Base-by-base conservation (phyloP, 2,888 invertebrate genomes). In the Apamea anceps region DNA sequence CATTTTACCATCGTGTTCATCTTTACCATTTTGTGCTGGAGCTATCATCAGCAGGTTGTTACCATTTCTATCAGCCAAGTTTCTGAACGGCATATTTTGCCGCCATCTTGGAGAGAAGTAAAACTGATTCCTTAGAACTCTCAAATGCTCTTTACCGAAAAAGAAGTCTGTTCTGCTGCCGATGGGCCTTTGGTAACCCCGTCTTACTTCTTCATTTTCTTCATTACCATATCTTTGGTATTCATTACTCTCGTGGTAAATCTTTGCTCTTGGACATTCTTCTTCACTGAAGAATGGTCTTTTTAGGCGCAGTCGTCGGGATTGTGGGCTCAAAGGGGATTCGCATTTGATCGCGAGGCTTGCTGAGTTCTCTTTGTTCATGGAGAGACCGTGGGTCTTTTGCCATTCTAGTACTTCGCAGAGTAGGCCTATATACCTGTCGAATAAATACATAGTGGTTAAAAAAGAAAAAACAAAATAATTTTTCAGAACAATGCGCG, bases 351-450 rank as follows among this genome's bases (percentile, higher is more conserved):
- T 97, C 63, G 97, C 96, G 0, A 97, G 90, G 51, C 92, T 94
- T 0, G 94, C 95, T 1, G 94, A 93, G 90, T 96, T 97, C 74
- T 97, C 96, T 83, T 96, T 97, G 89, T 97, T 97, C 83, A 95
- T 96, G 18, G 95, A 91, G 0, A 95, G 92, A 10, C 95, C 95
- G 82, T 96, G 95, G 60, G 91, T 95, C 89, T 98, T 98, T 95
- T 99, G 99, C 98, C 99, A 99, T 91, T 99, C 99, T 21, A 99
- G 94, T 0, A 99, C 99, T 92, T 98, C 98, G 82, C 98, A 98
- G 45, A 99, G 97, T 1, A 99, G 97, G 73, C 98, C 98, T 85
- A 99, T 99, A 94, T 99, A 99, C 91, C 98, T 98, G 93, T 78
- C 1, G 0, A 76, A 78, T 37, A 28, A 73, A 74, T 73, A 3